Base-by-base conservation (phyloP, 1,140 invertebrate species). In the Cryptotermes secundus region DNA sequence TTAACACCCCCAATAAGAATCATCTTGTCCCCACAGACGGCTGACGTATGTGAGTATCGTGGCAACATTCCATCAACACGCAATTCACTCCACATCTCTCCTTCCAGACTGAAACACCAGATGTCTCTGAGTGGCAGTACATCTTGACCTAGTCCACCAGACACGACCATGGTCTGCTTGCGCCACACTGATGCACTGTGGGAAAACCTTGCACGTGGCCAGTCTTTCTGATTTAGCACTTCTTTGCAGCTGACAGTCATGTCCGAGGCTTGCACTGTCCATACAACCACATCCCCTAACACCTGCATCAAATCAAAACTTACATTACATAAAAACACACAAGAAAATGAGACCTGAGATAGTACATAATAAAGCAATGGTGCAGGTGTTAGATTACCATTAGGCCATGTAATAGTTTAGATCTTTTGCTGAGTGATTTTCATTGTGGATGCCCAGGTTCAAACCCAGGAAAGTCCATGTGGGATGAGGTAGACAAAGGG, bases 1-100 rank as follows among this genome's bases (percentile, higher is more conserved):
- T 86, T 87, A 7, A 91, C 88, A 81, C 91, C 91, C 53, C 91
- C 91, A 53, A 92, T 86, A 24, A 91, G 82, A 36, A 91, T 59
- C 42, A 91, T 85, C 10, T 85, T 85, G 83, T 90, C 87, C 10
- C 87, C 86, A 42, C 88, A 82, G 26, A 90, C 83, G 85, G 89
- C 87, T 80, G 89, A 87, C 35, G 89, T 89, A 84, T 92, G 91
- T 12, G 86, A 86, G 86, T 88, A 89, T 81, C 88, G 85, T 26
- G 88, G 88, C 53, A 87, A 85, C 34, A 86, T 82, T 80, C 86
- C 87, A 36, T 59, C 79, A 72, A 87, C 34, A 4, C 83, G 16
- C 34, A 88, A 53, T 81, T 85, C 80, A 72, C 82, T 86, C 88
- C 88, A 89, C n/a, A 79, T 81, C 16, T 81, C 80, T 45, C 85